Base-by-base conservation (phyloP, 2,113 vertebrate species). In the Acrocephalus kingi region DNA sequence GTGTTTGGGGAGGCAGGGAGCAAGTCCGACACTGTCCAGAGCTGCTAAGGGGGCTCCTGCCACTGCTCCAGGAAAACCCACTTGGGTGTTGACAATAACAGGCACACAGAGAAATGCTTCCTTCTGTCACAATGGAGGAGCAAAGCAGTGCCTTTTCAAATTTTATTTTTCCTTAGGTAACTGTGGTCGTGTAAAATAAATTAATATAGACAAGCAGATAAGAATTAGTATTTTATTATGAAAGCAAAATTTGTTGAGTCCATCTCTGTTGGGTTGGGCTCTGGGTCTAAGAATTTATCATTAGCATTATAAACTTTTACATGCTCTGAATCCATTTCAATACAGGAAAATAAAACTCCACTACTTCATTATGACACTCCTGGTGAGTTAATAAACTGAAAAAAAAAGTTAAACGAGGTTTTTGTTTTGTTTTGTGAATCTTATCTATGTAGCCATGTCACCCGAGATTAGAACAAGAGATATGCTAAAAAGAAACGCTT, bases 401-500 rank as follows among this genome's bases (percentile, higher is more conserved):
- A 92, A 97, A 97, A 97, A 97, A 85, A 68, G 87, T 96, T 88
- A 96, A 96, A 95, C 93, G 96, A 83, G 68, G 46, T 88, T 91
- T 97, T 97, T 97, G 94, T 93, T 94, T 93, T 96, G 96, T 95
- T 96, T 94, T 94, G 92, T 93, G 96, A 96, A 96, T 87, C 90
- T 97, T 96, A 96, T 97, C 97, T 96, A 67, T 92, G 97, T 96
- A 95, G 98, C 97, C 97, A 91, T 97, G 97, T 98, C 98, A 96
- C 97, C 97, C 94, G 54, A 98, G 96, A 98, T 98, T 98, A 98
- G 97, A 98, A 97, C 98, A 97, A 98, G 97, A 98, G 98, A 98
- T 98, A 98, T 93, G 97, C 97, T 98, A 97, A 98, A 98, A 97
- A 98, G 98, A 98, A 98, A 98, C 98, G 98, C 98, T 98, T 98